Conservation (phyloP, 2,113 vertebrate species). For the Lycaon pictus region DNA sequence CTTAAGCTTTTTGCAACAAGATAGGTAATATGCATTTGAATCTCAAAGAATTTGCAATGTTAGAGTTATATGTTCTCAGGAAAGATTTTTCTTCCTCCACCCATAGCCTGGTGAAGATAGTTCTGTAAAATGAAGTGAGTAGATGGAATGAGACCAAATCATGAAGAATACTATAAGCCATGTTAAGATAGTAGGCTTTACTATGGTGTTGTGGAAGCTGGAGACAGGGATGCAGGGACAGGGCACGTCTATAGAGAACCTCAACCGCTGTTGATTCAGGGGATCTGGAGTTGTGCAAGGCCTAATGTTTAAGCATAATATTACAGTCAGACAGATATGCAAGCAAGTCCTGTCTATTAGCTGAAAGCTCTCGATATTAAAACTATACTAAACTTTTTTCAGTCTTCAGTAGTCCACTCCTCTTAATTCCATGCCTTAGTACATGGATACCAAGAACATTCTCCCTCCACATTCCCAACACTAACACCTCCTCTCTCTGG, state of each 20-base stretch:
- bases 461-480: neutral
- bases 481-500: neutral
- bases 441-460: neutral
- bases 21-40: neutral
- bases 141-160: neutral
- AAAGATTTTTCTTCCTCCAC: neutral
- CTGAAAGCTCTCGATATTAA: neutral
- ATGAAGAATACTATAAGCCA: neutral
- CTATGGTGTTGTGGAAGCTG: neutral
- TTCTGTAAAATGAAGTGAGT: neutral
- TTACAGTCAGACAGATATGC: neutral
- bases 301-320: neutral
- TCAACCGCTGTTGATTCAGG: neutral
- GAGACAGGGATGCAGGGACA: neutral
- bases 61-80: neutral
- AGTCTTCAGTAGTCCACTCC: neutral
- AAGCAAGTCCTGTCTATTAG: neutral
- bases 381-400: neutral
- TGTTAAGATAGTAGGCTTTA: neutral
- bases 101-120: neutral
- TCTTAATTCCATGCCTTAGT: neutral
- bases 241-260: neutral
- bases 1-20: neutral
- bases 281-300: neutral
- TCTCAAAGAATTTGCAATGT: neutral